Conservation (phyloP, 1,140 invertebrate species). For the Araneus ventricosus region DNA sequence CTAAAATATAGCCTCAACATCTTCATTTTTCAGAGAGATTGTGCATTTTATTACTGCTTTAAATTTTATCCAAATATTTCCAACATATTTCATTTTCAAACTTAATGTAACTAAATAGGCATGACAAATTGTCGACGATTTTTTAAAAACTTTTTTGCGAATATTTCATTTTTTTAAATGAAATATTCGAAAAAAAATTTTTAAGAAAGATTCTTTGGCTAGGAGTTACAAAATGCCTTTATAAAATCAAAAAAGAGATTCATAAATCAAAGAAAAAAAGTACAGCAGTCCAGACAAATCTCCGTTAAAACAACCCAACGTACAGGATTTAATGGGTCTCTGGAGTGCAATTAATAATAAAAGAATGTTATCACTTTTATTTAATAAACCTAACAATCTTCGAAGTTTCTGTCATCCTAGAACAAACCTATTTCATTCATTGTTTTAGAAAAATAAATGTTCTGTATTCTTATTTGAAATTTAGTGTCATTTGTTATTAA, state of each 20-base stretch:
- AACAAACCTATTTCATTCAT: too few relatives aligned
- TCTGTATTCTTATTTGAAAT: too few relatives aligned
- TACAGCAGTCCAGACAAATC: background rate
- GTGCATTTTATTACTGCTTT: background rate
- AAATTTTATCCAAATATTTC: background rate
- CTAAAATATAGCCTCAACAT: too few relatives aligned
- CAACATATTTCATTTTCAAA: conserved; percentile 13
- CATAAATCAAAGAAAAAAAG: conserved; percentile 16
- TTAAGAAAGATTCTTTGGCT: background rate
- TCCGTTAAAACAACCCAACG: background rate
- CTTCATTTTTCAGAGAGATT: too few relatives aligned
- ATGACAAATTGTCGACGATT: background rate
- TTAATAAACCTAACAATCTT: background rate
- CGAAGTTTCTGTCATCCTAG: too few relatives aligned
- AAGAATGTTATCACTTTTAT: conserved; percentile 9
- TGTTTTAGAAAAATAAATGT: too few relatives aligned
- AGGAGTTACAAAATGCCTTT: background rate
- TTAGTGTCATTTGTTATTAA: too few relatives aligned
- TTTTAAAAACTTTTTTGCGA: background rate
- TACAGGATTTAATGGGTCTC: conserved; percentile 33
- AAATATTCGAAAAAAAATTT: too few relatives aligned
- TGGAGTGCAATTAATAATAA: conserved; percentile 18
- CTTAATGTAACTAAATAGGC: background rate
- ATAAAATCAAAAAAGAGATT: background rate
- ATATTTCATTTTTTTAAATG: conserved; percentile 52